These are phyloP conservation scores for Sebastes hubbsi DNA, from an alignment of 2,797 vertebrate genomes.

Conservation along the genomic window DNA sequence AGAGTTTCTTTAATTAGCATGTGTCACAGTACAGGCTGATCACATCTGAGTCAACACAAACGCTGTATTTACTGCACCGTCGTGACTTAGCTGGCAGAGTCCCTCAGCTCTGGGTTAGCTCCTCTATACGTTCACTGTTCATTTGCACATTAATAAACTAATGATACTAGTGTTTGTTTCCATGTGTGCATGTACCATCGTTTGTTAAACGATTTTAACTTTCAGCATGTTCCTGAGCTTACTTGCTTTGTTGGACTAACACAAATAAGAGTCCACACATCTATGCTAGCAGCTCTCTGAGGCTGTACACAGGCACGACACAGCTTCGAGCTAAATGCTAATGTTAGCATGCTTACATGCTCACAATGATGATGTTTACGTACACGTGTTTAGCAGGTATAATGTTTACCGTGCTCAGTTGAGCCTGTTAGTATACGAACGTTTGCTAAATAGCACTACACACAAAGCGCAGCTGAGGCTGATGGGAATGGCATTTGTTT, in stretches of 20 bases:
- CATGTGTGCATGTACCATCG: neutral
- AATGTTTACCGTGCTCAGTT: neutral
- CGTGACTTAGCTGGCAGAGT: neutral
- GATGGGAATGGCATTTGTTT: neutral
- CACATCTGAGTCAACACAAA: slow-evolving; percentile 22
- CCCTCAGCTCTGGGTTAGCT: neutral
- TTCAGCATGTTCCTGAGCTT: neutral
- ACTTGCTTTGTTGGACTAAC: no score
- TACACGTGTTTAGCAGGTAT: neutral
- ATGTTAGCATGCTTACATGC: neutral
- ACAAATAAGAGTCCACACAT: neutral
- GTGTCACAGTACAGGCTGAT: slow-evolving; percentile 5
- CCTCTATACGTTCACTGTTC: neutral
- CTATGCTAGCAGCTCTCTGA: neutral
- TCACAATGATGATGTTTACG: neutral
- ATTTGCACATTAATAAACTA: neutral
- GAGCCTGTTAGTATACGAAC: neutral
- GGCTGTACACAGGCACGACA: neutral
- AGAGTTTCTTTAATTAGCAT: slow-evolving; percentile 21
- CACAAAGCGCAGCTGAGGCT: neutral
- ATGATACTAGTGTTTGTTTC: neutral
- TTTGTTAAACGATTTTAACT: neutral
- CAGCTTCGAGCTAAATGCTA: neutral
- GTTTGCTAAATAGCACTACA: no score
- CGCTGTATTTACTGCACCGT: slow-evolving; percentile 16